Conservation (phyloP, 2,888 invertebrate species). For the Caenorhabditis virilis region DNA sequence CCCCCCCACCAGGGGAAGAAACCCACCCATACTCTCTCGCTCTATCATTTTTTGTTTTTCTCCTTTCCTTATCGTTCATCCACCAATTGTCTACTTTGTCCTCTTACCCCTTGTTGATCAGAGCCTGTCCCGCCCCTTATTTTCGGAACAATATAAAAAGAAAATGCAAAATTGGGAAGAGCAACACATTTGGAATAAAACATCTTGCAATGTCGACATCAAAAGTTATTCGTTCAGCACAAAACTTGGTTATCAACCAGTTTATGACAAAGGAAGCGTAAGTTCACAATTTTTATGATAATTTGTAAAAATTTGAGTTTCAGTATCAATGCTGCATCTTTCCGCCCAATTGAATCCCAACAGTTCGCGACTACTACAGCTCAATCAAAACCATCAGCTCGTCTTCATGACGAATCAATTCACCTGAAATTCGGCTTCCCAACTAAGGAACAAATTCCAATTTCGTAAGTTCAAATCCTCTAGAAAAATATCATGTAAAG, state of each 20-base stretch:
- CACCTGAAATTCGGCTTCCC: constrained; percentile 36
- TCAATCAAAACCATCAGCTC: constrained; percentile 20
- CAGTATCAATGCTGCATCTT: constrained; percentile 30
- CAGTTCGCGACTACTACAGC: background rate
- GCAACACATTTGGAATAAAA: background rate
- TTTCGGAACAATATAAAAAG: background rate
- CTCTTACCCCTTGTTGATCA: no score
- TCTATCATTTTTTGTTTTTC: no score
- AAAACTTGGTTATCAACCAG: constrained; percentile 31
- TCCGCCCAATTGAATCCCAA: constrained; percentile 14
- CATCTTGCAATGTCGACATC: constrained; percentile 23
- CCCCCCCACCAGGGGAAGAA: no score
- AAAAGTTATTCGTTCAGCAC: constrained; percentile 29
- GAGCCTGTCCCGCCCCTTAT: constrained; percentile 29
- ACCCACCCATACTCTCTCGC: background rate
- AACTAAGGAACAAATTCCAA: constrained; percentile 2
- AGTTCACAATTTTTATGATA: constrained; percentile 10
- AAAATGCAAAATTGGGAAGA: no score
- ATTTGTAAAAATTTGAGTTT: background rate
- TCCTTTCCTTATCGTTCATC: constrained; percentile 24
- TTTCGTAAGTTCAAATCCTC: background rate
- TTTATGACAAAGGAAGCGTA: constrained; percentile 39
- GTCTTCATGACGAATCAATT: constrained; percentile 29
- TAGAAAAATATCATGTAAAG: constrained; percentile 12
- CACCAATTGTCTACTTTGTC: no score